A percentile compares a stretch with the other conserved stretches of the same genome.
Evolutionary conservation across 2,113 vertebrate species (phyloP).

Genomic region (Pomatostomus ruficeps): DNA sequence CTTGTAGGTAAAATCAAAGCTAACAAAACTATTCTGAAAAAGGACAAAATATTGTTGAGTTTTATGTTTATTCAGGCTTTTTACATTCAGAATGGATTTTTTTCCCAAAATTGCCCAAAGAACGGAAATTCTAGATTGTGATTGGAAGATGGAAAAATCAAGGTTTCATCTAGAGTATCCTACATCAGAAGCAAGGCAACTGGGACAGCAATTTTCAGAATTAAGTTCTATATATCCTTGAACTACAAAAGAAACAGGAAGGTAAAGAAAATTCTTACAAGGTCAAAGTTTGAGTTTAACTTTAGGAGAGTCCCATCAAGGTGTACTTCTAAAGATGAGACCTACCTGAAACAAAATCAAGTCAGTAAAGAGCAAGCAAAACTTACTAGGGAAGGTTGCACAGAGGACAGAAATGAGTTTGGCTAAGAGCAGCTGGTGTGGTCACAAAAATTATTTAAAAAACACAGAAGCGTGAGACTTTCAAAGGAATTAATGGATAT

Average conservation of each 20-base stretch:
- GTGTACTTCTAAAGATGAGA: background rate
- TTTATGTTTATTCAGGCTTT: background rate
- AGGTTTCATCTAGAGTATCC: background rate
- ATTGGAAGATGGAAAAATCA: background rate
- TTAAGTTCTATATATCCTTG: background rate
- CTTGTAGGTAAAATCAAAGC: background rate
- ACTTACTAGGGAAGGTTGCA: background rate
- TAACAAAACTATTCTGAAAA: background rate
- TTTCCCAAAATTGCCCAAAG: background rate
- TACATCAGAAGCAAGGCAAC: background rate
- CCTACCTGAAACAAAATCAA: background rate
- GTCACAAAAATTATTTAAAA: background rate
- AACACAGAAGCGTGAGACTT: background rate
- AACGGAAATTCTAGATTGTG: background rate
- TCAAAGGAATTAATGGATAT: background rate
- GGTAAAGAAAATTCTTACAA: background rate
- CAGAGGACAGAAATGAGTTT: background rate
- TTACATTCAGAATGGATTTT: background rate
- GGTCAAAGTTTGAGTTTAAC: background rate
- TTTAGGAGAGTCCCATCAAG: background rate
- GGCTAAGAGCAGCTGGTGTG: background rate
- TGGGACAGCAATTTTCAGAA: background rate
- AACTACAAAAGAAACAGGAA: background rate
- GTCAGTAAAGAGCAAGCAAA: background rate
- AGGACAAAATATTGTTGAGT: background rate